phyloP scores from a whole-genome alignment of 2,888 invertebrate species.

The Drosophila anomalata region DNA sequence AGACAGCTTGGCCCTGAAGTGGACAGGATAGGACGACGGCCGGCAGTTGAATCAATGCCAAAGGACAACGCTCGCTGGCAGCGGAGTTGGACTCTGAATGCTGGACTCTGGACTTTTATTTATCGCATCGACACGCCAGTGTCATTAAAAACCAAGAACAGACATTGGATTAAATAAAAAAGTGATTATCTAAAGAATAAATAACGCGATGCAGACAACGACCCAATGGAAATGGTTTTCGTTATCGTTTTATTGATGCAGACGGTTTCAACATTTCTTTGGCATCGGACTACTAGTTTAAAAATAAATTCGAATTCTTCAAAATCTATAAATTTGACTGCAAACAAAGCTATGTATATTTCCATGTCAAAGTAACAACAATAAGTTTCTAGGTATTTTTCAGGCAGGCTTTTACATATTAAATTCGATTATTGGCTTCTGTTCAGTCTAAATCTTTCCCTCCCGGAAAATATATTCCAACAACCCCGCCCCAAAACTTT shows the following conservation, averaged over 20 bases:
- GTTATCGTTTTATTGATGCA: constrained; percentile 12
- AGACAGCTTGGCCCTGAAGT: constrained; percentile 68
- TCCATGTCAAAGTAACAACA: neutral
- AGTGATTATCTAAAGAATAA: constrained; percentile 70
- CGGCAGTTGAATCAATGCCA: constrained; percentile 66
- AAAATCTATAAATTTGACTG: neutral
- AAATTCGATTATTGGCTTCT: constrained; percentile 28
- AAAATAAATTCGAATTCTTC: neutral
- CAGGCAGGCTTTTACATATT: constrained; percentile 1
- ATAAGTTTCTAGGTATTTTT: constrained; percentile 2
- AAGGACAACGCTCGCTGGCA: constrained; percentile 48
- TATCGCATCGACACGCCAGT: constrained; percentile 74
- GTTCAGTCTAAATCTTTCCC: constrained; percentile 7
- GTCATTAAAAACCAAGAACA: constrained; percentile 62
- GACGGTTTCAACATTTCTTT: neutral
- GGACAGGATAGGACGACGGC: constrained; percentile 38
- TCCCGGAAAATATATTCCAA: constrained; percentile 9
- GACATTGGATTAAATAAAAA: constrained; percentile 72
- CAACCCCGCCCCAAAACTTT: neutral
- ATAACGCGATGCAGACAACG: constrained; percentile 63
- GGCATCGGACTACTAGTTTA: neutral
- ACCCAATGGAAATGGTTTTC: constrained; percentile 40
- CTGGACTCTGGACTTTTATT: constrained; percentile 20
- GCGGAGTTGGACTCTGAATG: neutral
- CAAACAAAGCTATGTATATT: neutral